Percentiles rank a stretch among this genome's conserved stretches.
Conservation (phyloP, 2,797 vertebrate species). For the Pagetopsis macropterus region DNA sequence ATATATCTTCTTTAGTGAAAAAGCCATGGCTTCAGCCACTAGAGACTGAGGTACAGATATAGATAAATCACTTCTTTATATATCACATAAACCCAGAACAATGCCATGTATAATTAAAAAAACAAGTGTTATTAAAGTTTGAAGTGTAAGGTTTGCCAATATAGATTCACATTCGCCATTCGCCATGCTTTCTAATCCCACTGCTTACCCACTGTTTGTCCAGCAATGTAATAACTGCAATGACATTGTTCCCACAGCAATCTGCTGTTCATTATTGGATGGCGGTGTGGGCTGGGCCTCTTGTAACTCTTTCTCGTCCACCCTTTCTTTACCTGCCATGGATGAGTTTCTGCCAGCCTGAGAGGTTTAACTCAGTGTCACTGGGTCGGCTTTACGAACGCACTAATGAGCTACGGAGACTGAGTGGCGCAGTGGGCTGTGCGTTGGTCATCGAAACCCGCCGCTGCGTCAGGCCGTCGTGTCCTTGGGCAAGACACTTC, state of each 20-base stretch:
- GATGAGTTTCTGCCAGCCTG: slow-evolving; percentile 53
- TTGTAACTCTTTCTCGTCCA: slow-evolving; percentile 29
- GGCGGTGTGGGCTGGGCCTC: slow-evolving; percentile 35
- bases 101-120: slow-evolving; percentile 11
- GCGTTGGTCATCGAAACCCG: no score
- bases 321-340: slow-evolving; percentile 49
- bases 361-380: slow-evolving; percentile 43
- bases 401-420: slow-evolving; percentile 61
- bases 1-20: slow-evolving; percentile 35
- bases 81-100: slow-evolving; percentile 32
- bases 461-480: no score
- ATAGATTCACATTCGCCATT: slow-evolving; percentile 44
- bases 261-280: slow-evolving; percentile 68
- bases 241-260: slow-evolving; percentile 72
- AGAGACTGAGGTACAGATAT: slow-evolving; percentile 13
- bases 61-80: slow-evolving; percentile 10
- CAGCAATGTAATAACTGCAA: slow-evolving; percentile 62
- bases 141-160: slow-evolving; percentile 13
- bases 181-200: slow-evolving; percentile 37
- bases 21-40: neutral
- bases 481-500: no score
- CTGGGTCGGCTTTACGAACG: slow-evolving; percentile 70
- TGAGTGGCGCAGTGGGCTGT: slow-evolving; percentile 62
- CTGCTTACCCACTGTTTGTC: slow-evolving; percentile 56
- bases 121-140: slow-evolving; percentile 46